Base-by-base conservation (phyloP, 53 echinoderm and acorn worm genomes). In the Paracentrotus lividus region DNA sequence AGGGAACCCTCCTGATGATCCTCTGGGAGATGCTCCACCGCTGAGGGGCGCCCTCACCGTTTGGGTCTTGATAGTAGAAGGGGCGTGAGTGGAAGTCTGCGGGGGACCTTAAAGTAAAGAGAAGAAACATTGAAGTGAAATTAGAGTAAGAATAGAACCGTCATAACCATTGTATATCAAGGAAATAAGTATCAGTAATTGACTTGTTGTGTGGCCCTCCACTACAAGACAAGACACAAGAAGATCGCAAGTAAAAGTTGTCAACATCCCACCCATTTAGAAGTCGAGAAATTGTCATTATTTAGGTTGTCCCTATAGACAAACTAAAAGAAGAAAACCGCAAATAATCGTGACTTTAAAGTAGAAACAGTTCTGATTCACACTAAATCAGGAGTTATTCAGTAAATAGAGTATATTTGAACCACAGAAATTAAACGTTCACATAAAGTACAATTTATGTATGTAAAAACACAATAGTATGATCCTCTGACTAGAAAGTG, bases 41-140 rank as follows among this genome's bases (percentile, higher is more conserved):
- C n/a, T n/a, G 45, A 92, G 56, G 21, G 92, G 43, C 77, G 92
- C 92, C 55, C 57, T 78, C 57, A 42, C 78, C 81, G 92, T 92
- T 24, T 78, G 51, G 4, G 91, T 16, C 14, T 38, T 68, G 53
- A 81, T 12, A n/a, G 92, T 92, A 3, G 92, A 34, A 5, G 91
- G 91, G 16, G 16, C 16, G 32, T 8, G 38, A 5, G 69, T 51
- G 33, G 75, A 45, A n/a, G 81, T 78, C 57, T 0, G 49, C 8
- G 81, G 92, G 27, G 92, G 78, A 36, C 12, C 92, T 91, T 77
- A 14, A 20, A 26, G 36, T 36, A 18, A 34, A 38, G 57, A 21
- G 21, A 8, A 57, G 20, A 4, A 72, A 72, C 38, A 72, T 36
- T 8, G n/a, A 61, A n/a, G 72, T 72, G 33, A 27, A 72, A 40